Evolutionary conservation across 2,888 invertebrate genomes (phyloP).

Genomic region (Napeogenes sylphis): DNA sequence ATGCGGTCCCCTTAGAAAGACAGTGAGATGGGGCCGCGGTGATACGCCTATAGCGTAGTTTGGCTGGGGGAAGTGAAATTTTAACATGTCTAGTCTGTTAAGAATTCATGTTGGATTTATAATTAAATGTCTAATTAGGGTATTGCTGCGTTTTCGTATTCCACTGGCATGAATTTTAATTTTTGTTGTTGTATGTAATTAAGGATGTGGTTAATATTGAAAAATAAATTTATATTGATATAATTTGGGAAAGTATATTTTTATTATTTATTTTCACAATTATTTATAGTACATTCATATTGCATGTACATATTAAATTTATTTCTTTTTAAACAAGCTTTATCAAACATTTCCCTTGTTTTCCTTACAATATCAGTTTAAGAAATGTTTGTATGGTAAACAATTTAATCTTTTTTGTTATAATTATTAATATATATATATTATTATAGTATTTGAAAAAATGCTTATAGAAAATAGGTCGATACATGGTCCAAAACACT

Average conservation of each 20-base stretch:
- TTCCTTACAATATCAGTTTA: too few species aligned
- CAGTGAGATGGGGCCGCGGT: constrained; percentile 71
- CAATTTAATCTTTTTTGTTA: too few species aligned
- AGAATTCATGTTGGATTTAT: constrained; percentile 75
- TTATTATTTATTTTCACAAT: neutral
- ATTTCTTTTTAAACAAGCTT: too few species aligned
- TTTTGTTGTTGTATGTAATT: constrained; percentile 38
- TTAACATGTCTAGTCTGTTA: constrained; percentile 73
- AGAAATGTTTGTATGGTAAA: too few species aligned
- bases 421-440: too few species aligned
- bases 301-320: neutral
- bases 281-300: neutral
- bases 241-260: neutral
- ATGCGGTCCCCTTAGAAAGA: constrained; percentile 78
- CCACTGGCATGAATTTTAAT: constrained; percentile 31
- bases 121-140: constrained; percentile 73
- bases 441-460: too few species aligned
- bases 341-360: too few species aligned
- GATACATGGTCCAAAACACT: too few species aligned
- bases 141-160: constrained; percentile 53
- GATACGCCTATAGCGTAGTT: constrained; percentile 64
- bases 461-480: too few species aligned
- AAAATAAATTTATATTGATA: neutral
- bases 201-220: constrained; percentile 1
- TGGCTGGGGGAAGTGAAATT: constrained; percentile 70